A percentile compares a stretch with the other conserved stretches of the same genome.
Conservation (phyloP, 1,140 invertebrate genomes). For the Planococcus citri region DNA sequence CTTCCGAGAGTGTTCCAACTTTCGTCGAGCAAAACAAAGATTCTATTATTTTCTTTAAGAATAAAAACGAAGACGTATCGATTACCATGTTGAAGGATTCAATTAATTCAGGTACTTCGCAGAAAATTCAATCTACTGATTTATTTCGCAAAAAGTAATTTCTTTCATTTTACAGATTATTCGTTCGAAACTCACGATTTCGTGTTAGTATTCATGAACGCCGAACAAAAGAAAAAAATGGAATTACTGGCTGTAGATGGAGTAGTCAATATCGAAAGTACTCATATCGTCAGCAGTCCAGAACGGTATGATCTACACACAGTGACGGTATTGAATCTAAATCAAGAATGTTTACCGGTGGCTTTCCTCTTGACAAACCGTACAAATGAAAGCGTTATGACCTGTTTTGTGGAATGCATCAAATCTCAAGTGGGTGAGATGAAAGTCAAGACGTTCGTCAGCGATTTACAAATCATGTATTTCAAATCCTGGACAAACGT, state of each 20-base stretch:
- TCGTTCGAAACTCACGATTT: conserved; percentile 7
- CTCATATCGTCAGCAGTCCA: neutral
- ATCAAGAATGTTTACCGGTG: conserved; percentile 1
- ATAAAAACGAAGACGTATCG: neutral
- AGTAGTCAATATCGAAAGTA: neutral
- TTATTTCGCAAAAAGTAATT: too few species aligned
- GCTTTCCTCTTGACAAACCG: conserved; percentile 10
- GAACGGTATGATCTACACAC: neutral
- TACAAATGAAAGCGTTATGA: neutral
- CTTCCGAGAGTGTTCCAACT: too few species aligned
- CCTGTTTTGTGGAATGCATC: neutral
- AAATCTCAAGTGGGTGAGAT: neutral
- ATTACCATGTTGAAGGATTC: neutral
- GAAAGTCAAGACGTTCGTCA: neutral
- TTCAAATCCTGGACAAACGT: conserved; percentile 10
- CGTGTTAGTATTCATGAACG: neutral
- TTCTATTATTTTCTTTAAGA: neutral
- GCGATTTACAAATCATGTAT: neutral
- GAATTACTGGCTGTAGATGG: neutral
- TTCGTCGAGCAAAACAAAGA: neutral
- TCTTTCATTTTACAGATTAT: too few species aligned
- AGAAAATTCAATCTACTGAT: too few species aligned
- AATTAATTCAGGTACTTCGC: too few species aligned
- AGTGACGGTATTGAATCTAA: neutral
- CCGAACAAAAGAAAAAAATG: neutral